Base-by-base conservation (phyloP, 2,888 invertebrate genomes). In the Patella depressa region DNA sequence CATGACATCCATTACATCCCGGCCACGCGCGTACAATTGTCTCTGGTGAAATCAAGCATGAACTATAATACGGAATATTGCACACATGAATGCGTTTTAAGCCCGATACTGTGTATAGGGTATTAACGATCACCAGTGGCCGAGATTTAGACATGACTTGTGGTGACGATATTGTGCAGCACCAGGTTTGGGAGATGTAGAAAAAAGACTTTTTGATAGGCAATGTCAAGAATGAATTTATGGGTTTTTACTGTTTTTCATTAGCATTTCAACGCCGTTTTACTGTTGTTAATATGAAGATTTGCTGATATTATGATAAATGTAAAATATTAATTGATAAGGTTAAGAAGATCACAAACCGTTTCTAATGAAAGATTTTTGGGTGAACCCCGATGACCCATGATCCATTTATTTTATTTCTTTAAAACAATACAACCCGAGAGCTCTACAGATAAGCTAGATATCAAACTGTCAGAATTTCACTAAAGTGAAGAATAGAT, bases 251-350 rank as follows among this genome's bases (percentile, higher is more conserved):
- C 65, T 65, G 24, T 24, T 65, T 19, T 65, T 65, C 65, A 65
- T 65, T 65, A 65, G 2, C 65, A 65, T 65, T 65, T 65, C 24
- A 65, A 65, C 65, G 24, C 65, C 65, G 65, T 24, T 24, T 65
- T 65, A 65, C 65, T 19, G 24, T 65, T 65, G 19, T 19, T 65
- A 65, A 65, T 65, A 24, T 24, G 19, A 24, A 19, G 24, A 65
- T 65, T 65, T 24, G 11, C 65, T 65, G 65, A 65, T 65, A 65
- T 65, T 65, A 65, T 65, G 65, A 65, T 65, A 65, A 65, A 65
- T 65, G 19, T 65, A 65, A 65, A 65, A 65, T 65, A 65, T 65
- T 65, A 65, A 65, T 65, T 65, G 65, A 19, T 65, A 24, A 65
- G 65, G 65, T 65, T 65, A 65, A 65, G 45, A 65, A 24, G 65